Evolutionary conservation across 2,888 invertebrate species (phyloP), one percentile per base, ranked within the genome.

Genomic region (Schrankia costaestrigalis): DNA sequence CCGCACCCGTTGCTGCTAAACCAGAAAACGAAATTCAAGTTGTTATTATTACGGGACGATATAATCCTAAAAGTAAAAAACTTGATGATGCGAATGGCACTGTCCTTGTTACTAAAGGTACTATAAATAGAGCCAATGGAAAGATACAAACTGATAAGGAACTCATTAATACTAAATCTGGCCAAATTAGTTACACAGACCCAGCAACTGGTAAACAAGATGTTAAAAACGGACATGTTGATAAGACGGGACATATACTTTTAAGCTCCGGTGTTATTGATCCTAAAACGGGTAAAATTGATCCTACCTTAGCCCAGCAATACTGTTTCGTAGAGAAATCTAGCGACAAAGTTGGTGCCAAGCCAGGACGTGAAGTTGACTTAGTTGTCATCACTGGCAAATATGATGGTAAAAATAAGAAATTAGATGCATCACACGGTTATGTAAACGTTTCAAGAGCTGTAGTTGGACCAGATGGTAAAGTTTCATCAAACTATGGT

Each of bases 161-260:
- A 54, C 71, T 89, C 13, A 92, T 93, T 31, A 92, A 93, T 71
- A 92, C 91, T 0, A 91, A 91, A 59, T 90, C 90, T 4, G 93
- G 91, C 15, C 90, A 91, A 42, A 68, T 93, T 18, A 89, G 89
- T 32, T 89, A 89, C 11, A 83, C 90, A 6, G 91, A 93, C 46
- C 89, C 90, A 5, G 82, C 86, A 7, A 90, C 91, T 0, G 93
- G 93, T 13, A 91, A 92, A 62, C 90, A 89, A 48, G 92, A 92
- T 51, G 73, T 89, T 3, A 89, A 90, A 53, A 90, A 90, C 54
- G 93, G 93, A 8, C 91, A 91, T 54, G 83, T 93, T 1, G 93
- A 93, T 63, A 89, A 91, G 56, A 90, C 93, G 0, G 92, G 93
- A 11, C 92, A 93, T 60, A 87, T 93, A 40, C 80, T 91, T 24